A percentile compares a stretch with the other conserved stretches of the same genome.
Evolutionary conservation across 2,797 vertebrate genomes (phyloP).

Genomic region (Phalloptychus januarius): DNA sequence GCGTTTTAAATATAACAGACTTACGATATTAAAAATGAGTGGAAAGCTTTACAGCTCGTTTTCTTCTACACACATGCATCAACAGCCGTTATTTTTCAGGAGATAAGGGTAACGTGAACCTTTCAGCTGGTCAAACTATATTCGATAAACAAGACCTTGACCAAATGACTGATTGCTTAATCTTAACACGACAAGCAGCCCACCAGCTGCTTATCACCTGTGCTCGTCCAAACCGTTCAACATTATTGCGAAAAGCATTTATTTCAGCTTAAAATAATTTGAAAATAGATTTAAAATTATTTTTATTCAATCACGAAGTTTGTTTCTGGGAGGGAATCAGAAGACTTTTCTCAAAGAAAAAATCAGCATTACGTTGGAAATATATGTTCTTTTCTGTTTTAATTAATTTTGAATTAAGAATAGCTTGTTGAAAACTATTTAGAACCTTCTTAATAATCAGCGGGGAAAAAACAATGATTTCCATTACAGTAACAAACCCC

Average conservation of each 20-base stretch:
- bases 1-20: neutral
- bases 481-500: neutral
- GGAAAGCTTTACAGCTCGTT: neutral
- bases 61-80: slow-evolving; percentile 15
- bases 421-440: neutral
- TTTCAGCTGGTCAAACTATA: slow-evolving; percentile 72
- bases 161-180: slow-evolving; percentile 44
- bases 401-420: neutral
- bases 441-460: neutral
- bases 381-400: neutral
- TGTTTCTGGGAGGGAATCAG: neutral
- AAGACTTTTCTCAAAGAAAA: neutral
- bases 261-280: too few species aligned
- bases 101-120: slow-evolving; percentile 60
- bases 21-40: neutral
- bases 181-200: slow-evolving; percentile 44
- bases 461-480: neutral
- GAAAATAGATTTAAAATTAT: neutral
- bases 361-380: too few species aligned
- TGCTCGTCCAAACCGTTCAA: slow-evolving; percentile 52
- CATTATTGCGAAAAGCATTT: slow-evolving; percentile 8
- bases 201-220: slow-evolving; percentile 72
- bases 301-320: neutral
- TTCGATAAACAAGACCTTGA: slow-evolving; percentile 55
- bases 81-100: slow-evolving; percentile 11